phyloP scores from a whole-genome alignment of 2,888 invertebrate species.

The Punctoribates punctum region DNA sequence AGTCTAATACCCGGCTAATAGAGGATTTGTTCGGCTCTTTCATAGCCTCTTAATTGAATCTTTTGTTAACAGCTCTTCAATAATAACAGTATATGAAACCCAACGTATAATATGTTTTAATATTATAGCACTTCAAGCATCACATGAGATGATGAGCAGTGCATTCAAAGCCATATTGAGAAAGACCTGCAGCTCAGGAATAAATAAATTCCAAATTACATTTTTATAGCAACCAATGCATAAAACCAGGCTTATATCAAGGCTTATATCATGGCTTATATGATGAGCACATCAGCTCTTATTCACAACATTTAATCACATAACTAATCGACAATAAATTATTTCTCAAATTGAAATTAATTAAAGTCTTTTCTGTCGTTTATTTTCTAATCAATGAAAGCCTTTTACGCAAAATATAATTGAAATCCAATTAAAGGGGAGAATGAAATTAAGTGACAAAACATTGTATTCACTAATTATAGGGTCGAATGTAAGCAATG shows the following conservation, averaged over 20 bases:
- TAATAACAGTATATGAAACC: conserved; percentile 34
- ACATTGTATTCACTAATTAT: conserved; percentile 24
- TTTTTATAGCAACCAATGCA: conserved; percentile 17
- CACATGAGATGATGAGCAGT: conserved; percentile 23
- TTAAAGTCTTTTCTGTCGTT: neutral
- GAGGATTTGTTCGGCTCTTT: conserved; percentile 29
- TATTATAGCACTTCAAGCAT: conserved; percentile 38
- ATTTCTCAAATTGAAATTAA: conserved; percentile 13
- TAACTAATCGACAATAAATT: conserved; percentile 30
- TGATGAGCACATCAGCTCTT: too few relatives aligned
- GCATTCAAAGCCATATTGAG: conserved; percentile 17
- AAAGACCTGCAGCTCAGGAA: conserved; percentile 29
- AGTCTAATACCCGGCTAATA: conserved; percentile 37
- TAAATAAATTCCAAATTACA: neutral
- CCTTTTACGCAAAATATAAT: neutral
- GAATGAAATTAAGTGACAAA: neutral
- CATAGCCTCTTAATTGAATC: conserved; percentile 37
- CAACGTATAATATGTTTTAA: conserved; percentile 21
- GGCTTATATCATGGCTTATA: too few relatives aligned
- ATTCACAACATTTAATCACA: conserved; percentile 25
- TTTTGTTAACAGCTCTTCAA: conserved; percentile 38
- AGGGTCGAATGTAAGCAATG: conserved; percentile 28
- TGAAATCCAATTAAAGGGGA: neutral
- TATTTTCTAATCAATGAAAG: neutral
- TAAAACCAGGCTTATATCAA: neutral